A percentile compares a stretch with the other conserved stretches of the same genome.
These are phyloP conservation scores for Bilobella aurantiaca DNA, from an alignment of 1,140 invertebrate genomes.

Conservation along the genomic window DNA sequence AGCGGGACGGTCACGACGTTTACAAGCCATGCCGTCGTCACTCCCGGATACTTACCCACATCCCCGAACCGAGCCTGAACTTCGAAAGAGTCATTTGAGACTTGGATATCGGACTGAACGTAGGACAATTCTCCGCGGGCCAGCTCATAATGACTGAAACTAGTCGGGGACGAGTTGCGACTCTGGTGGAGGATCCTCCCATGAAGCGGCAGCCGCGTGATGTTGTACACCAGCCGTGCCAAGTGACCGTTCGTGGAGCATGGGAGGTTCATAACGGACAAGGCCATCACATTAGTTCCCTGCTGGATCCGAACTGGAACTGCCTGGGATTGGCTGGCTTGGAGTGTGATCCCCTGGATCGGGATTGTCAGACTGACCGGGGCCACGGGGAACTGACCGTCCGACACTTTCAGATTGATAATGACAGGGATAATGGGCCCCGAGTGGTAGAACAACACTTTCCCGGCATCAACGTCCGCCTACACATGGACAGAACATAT, in stretches of 20 bases:
- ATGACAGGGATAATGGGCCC: conserved; percentile 63
- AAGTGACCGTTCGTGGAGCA: conserved; percentile 68
- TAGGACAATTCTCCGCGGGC: conserved; percentile 59
- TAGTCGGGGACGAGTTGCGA: conserved; percentile 10
- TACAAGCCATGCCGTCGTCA: conserved; percentile 29
- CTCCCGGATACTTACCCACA: conserved; percentile 13
- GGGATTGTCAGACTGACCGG: conserved; percentile 75
- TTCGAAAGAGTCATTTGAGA: conserved; percentile 69
- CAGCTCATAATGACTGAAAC: conserved; percentile 29
- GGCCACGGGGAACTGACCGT: conserved; percentile 70
- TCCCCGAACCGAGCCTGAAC: conserved; percentile 48
- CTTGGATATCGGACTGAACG: conserved; percentile 77
- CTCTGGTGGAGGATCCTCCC: conserved; percentile 53
- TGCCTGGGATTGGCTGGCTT: conserved; percentile 53
- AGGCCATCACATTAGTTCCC: conserved; percentile 62
- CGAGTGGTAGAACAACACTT: conserved; percentile 73
- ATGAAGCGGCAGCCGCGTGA: conserved; percentile 60
- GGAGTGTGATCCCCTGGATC: conserved; percentile 64
- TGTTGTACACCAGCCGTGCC: conserved; percentile 63
- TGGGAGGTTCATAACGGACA: conserved; percentile 63
- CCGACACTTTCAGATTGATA: conserved; percentile 82
- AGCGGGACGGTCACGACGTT: conserved; percentile 32
- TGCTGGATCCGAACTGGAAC: conserved; percentile 59
- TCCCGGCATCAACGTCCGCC: conserved; percentile 71
- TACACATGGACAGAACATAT: no score